These are phyloP conservation scores for Ganaspis brasiliensis DNA, from an alignment of 2,888 invertebrate species.

Conservation along the genomic window DNA sequence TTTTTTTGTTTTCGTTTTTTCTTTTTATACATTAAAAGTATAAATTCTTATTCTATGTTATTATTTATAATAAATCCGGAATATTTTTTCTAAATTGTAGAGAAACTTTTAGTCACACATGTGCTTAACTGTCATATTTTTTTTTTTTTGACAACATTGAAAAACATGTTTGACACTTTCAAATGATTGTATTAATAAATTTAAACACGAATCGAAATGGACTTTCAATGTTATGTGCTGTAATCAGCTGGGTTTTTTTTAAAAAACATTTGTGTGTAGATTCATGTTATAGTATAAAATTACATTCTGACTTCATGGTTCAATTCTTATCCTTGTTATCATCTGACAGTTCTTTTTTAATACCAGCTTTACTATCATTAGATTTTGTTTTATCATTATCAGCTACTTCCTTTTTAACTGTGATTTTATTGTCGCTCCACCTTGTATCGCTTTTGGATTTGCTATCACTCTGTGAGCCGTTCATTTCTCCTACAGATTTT, in stretches of 20 bases:
- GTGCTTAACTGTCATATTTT: background rate
- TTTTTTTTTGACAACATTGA: background rate
- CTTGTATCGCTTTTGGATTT: slow-evolving; percentile 77
- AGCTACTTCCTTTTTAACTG: slow-evolving; percentile 72
- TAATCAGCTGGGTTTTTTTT: background rate
- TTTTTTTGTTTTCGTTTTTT: no score
- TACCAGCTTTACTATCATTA: slow-evolving; percentile 70
- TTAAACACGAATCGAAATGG: background rate
- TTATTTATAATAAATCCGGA: background rate
- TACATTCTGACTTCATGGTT: slow-evolving; percentile 24
- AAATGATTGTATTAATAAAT: background rate
- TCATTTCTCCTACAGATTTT: slow-evolving; percentile 73
- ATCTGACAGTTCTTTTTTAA: slow-evolving; percentile 68
- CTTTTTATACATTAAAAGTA: background rate
- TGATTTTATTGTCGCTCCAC: slow-evolving; percentile 77
- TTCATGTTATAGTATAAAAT: background rate
- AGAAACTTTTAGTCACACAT: slow-evolving; percentile 28
- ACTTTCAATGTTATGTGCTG: background rate
- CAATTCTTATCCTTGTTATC: slow-evolving; percentile 71
- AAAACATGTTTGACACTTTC: slow-evolving; percentile 7
- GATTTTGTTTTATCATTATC: slow-evolving; percentile 75
- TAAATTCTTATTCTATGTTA: slow-evolving; percentile 20
- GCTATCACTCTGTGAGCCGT: slow-evolving; percentile 76
- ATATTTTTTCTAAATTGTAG: slow-evolving; percentile 48
- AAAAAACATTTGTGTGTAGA: background rate